phyloP scores from a whole-genome alignment of 2,888 invertebrate genomes.

The Prosopocoilus inquinatus region DNA sequence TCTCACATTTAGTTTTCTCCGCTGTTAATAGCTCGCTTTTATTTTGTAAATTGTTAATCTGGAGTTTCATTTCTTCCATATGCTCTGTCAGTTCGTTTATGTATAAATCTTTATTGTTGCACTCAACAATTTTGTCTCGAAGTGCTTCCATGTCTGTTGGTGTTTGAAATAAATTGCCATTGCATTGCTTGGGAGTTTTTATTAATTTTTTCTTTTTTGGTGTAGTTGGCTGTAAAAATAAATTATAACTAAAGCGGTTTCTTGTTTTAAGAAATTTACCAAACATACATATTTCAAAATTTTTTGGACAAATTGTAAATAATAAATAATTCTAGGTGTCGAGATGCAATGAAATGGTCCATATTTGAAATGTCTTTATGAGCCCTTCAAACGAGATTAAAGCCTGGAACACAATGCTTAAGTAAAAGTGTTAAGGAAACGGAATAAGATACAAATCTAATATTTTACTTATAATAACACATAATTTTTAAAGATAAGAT shows the following conservation, averaged over 20 bases:
- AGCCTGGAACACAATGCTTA: no score
- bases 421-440: no score
- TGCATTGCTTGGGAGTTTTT: constrained; percentile 3
- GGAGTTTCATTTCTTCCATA: constrained; percentile 53
- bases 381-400: no score
- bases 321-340: no score
- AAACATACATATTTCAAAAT: no score
- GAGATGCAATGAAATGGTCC: no score
- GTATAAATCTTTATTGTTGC: constrained; percentile 54
- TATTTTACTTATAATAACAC: no score
- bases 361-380: no score
- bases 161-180: constrained; percentile 3
- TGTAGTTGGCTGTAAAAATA: constrained; percentile 21
- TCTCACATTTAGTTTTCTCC: constrained; percentile 47
- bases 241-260: not conserved
- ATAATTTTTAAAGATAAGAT: no score
- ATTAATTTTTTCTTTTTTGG: constrained; percentile 36
- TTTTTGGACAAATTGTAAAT: no score
- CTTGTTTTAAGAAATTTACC: no score
- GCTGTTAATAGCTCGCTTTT: constrained; percentile 46
- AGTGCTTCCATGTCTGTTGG: constrained; percentile 43
- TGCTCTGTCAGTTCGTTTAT: constrained; percentile 54
- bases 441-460: no score
- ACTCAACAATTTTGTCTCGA: constrained; percentile 56
- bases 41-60: constrained; percentile 48